Conservation (phyloP, 2,113 vertebrate genomes). For the Anhinga rufa region DNA sequence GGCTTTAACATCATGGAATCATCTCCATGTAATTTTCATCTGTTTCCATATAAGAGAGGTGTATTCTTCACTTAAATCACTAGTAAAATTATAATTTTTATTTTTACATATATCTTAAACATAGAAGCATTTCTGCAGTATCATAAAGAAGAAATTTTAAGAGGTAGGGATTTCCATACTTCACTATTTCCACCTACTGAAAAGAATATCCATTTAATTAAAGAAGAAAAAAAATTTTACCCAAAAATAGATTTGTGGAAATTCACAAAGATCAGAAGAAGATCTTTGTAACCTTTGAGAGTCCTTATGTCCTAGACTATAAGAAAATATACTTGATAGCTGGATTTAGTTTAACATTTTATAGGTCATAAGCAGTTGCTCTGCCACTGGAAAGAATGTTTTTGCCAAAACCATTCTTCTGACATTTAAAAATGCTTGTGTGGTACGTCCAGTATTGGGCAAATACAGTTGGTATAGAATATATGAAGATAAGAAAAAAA, state of each 20-base stretch:
- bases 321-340: neutral
- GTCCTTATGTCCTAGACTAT: neutral
- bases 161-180: neutral
- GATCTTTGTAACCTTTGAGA: neutral
- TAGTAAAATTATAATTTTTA: neutral
- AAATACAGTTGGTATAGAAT: neutral
- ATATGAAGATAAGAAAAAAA: neutral
- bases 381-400: neutral
- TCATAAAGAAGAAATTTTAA: neutral
- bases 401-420: neutral
- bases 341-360: conserved; percentile 4
- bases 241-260: neutral
- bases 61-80: neutral
- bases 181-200: neutral
- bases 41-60: neutral
- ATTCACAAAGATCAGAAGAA: neutral
- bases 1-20: neutral
- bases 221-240: neutral
- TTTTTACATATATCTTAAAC: neutral
- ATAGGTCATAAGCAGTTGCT: neutral
- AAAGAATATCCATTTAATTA: neutral
- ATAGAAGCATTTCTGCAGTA: neutral
- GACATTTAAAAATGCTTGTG: neutral
- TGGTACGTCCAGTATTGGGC: neutral
- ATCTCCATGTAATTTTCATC: neutral